These are phyloP conservation scores for Coronaproctus castanopsis DNA, from an alignment of 2,888 invertebrate genomes.

Conservation along the genomic window DNA sequence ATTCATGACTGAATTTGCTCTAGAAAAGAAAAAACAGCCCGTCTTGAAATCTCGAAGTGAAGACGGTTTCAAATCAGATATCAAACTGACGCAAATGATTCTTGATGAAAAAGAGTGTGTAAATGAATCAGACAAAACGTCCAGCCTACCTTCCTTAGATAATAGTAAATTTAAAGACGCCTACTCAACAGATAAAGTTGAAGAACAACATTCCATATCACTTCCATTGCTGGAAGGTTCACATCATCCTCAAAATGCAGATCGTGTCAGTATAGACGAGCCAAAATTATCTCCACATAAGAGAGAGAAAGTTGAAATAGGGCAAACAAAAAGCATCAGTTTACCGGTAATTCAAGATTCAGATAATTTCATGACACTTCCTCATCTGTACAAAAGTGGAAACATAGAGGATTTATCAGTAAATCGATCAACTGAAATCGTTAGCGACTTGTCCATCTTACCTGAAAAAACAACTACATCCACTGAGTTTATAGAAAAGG, in stretches of 20 bases:
- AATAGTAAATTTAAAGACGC: background rate
- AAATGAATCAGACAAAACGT: background rate
- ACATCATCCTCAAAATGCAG: background rate
- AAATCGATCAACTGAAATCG: background rate
- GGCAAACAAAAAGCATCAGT: slow-evolving; percentile 8
- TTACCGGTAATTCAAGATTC: slow-evolving; percentile 10
- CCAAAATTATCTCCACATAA: background rate
- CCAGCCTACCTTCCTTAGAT: slow-evolving; percentile 6
- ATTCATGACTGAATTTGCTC: background rate
- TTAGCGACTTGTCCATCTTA: too few species aligned
- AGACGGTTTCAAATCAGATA: background rate
- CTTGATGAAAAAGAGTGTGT: slow-evolving; percentile 3
- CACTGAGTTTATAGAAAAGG: too few species aligned
- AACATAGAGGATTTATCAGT: slow-evolving; percentile 16
- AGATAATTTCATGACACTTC: slow-evolving; percentile 7
- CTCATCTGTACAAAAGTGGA: slow-evolving; percentile 6
- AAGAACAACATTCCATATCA: slow-evolving; percentile 7
- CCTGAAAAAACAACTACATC: too few species aligned
- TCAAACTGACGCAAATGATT: background rate
- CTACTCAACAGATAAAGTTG: background rate
- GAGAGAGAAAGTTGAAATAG: background rate
- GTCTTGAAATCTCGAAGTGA: slow-evolving; percentile 7
- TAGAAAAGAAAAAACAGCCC: background rate
- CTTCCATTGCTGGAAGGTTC: slow-evolving; percentile 2
- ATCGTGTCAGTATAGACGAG: background rate